Base-by-base conservation (phyloP, 1,140 invertebrate species). In the Heliothis virescens region DNA sequence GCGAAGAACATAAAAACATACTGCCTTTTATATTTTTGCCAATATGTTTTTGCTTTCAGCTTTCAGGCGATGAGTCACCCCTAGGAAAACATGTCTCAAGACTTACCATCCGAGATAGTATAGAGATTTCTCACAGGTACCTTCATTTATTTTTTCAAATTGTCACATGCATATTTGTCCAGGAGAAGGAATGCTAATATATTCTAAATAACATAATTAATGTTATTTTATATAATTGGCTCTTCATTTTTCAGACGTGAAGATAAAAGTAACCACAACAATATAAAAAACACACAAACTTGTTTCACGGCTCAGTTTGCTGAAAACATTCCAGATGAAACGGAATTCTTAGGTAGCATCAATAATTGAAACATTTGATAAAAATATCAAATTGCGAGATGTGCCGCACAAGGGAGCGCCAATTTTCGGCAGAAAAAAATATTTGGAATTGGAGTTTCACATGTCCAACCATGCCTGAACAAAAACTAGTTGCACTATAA, bases 81-180 rank as follows among this genome's bases (percentile, higher is more conserved):
- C 1, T 69, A 74, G 72, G 60, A 7, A 83, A 82, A 63, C 69
- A 41, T 69, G 12, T 47, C n/a, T 80, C 87, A 71, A 83, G 82
- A 80, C 48, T 91, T 53, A 83, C 84, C 18, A 79, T 88, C 74
- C 82, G 86, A 75, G 90, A 92, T 85, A 92, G 91, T 82, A 65
- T 92, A 78, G 91, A 91, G 83, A 82, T 92, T 76, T 85, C 59
- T 29, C 85, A 89, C 80, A 88, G 89, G 89, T 90, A 88, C 52
- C 75, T 67, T 74, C 65, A 80, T 77, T 82, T 82, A 57, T 72
- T 81, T 65, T 67, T 80, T 81, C 79, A 60, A 47, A 15, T 12
- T 16, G 13, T 59, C 50, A 29, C 18, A n/a, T 59, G 29, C n/a
- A n/a, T 59, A 0, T 1, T 41, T n/a, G 18, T 11, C 16, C 48